A percentile compares a stretch with the other conserved stretches of the same genome.
phyloP scores from a whole-genome alignment of 2,113 vertebrate species.

The Dicerorhinus sumatrensis region DNA sequence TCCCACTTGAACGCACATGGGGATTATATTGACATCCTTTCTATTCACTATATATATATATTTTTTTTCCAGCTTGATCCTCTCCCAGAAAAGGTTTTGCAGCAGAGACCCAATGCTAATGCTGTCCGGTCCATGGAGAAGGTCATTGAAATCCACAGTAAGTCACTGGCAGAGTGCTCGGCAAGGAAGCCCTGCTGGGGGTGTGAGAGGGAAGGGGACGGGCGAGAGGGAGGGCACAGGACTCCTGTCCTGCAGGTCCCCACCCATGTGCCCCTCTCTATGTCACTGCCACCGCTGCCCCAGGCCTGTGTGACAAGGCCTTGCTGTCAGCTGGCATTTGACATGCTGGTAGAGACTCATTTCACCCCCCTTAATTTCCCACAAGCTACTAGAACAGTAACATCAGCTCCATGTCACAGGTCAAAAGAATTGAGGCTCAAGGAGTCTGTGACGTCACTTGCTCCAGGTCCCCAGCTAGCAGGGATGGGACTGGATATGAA shows the following conservation, averaged over 20 bases:
- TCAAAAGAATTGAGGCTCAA: accelerated
- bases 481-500: accelerated
- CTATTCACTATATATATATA: background rate
- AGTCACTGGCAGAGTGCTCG: constrained; percentile 73
- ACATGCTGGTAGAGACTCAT: accelerated
- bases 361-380: accelerated
- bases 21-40: accelerated
- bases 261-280: no score
- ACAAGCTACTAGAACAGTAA: accelerated
- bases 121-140: constrained; percentile 96
- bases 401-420: accelerated
- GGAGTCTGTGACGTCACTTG: background rate
- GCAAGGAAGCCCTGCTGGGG: background rate
- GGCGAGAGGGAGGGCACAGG: background rate
- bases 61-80: constrained; percentile 88
- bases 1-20: accelerated
- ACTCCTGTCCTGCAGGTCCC: background rate
- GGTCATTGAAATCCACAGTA: constrained; percentile 95
- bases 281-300: background rate
- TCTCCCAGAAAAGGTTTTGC: constrained; percentile 93
- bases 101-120: constrained; percentile 94
- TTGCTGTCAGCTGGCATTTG: accelerated
- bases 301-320: background rate
- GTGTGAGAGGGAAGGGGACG: accelerated
- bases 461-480: background rate